A percentile compares a stretch with the other conserved stretches of the same genome.
These are phyloP conservation scores for Drosophila jambulina DNA, from an alignment of 1,140 invertebrate genomes.

Conservation along the genomic window DNA sequence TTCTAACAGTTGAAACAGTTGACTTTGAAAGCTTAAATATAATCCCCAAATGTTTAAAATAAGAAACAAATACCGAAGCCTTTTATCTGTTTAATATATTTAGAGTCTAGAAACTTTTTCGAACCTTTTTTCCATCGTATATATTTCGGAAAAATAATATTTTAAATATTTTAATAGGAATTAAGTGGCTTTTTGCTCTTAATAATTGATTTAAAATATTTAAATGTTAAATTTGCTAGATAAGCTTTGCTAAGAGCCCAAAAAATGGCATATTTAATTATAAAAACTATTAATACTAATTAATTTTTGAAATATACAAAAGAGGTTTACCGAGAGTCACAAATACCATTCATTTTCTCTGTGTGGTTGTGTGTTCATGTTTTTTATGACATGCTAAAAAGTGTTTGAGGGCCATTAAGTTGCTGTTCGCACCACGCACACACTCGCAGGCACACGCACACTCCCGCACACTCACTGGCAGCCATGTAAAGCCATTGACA, in stretches of 20 bases:
- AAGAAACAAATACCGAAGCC: too few relatives aligned
- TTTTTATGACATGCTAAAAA: conserved; percentile 82
- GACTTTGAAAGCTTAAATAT: too few relatives aligned
- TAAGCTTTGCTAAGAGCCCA: too few relatives aligned
- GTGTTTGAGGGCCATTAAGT: conserved; percentile 82
- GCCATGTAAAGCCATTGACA: conserved; percentile 49
- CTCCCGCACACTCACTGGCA: conserved; percentile 12
- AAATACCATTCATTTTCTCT: conserved; percentile 1
- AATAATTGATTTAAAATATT: neutral
- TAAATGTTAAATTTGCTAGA: neutral
- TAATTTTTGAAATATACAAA: neutral
- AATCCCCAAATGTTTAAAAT: too few relatives aligned
- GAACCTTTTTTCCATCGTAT: neutral
- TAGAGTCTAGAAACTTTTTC: neutral
- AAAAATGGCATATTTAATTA: too few relatives aligned
- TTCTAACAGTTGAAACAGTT: neutral
- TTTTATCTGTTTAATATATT: neutral
- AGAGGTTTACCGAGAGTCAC: too few relatives aligned
- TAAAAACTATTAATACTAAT: neutral
- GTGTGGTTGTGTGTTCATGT: conserved; percentile 52
- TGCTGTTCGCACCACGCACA: conserved; percentile 66
- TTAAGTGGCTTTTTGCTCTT: neutral
- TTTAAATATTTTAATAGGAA: too few relatives aligned
- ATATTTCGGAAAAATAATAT: neutral
- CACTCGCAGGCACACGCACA: conserved; percentile 28